Evolutionary conservation across 2,888 invertebrate species (phyloP), one percentile per base, ranked within the genome.

Genomic region (Netelia virgata): DNA sequence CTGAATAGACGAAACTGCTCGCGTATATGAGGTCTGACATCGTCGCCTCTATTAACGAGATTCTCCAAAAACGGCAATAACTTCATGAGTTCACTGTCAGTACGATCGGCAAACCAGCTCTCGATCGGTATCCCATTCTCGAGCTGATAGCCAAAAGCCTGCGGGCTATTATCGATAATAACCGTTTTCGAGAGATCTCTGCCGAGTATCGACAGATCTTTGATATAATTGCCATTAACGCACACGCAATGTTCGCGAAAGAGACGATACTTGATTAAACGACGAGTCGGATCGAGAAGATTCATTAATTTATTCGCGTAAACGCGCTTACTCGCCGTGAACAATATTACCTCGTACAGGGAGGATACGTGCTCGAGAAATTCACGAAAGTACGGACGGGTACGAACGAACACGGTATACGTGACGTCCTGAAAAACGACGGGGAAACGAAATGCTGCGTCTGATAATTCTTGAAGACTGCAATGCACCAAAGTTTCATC

Each of bases 91-190:
- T 99, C 99, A 53, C 96, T 96, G 94, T 99, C 99, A 73, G 95
- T 96, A 91, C 97, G 96, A 94, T 98, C 98, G 88, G 97, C 96
- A 94, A 98, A 99, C 99, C 99, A 99, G 94, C 98, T 98, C 94
- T 98, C 98, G 88, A 99, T 99, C 0, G 99, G 99, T 88, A 99
- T 98, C 36, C 99, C 99, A 94, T 99, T 99, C 94, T 98, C 98
- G 82, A 98, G 94, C 95, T 97, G 97, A 94, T 97, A 97, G 84
- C 98, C 98, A 94, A 99, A 99, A 11, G 98, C 98, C 95, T 99
- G 97, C 14, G 97, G 97, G 76, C 97, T 97, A 94, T 98, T 98
- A 94, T 98, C 97, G 87, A 98, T 96, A 88, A 98, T 98, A 88
- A 98, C 96, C 53, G 97, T 97, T 94, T 97, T 97, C 23, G 98